Conservation (phyloP, 2,888 invertebrate genomes). For the Hydriomena furcata region DNA sequence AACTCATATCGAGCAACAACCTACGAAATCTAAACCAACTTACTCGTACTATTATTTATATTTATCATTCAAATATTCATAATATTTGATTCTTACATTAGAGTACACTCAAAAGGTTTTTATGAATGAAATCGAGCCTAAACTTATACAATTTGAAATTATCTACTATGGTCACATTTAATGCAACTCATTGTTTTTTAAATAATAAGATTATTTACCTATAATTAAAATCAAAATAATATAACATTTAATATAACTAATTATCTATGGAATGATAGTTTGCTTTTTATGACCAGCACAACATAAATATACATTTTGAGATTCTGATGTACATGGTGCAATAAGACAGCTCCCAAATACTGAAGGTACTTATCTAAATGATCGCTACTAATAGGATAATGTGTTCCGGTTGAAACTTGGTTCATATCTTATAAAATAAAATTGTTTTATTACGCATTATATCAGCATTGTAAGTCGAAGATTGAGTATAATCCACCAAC, state of each 20-base stretch:
- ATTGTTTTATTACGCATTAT: no score
- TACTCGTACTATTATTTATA: conserved; percentile 11
- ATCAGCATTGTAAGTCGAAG: no score
- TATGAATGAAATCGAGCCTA: conserved; percentile 10
- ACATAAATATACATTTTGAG: conserved; percentile 40
- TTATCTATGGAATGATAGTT: conserved; percentile 42
- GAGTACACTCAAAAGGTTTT: conserved; percentile 14
- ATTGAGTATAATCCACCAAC: no score
- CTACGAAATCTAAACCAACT: conserved; percentile 18
- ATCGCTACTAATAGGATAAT: no score
- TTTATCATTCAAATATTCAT: conserved; percentile 17
- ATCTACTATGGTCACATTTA: conserved; percentile 19
- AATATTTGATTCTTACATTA: conserved; percentile 21
- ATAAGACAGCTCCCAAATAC: no score
- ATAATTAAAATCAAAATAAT: neutral
- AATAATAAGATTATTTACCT: neutral
- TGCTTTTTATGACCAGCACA: conserved; percentile 38
- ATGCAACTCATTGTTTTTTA: conserved; percentile 12
- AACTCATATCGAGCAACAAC: conserved; percentile 18
- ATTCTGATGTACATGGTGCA: no score
- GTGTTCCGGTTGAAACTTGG: no score
- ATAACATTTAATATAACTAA: neutral
- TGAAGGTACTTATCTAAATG: no score
- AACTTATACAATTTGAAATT: neutral
- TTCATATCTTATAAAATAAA: no score